Base-by-base conservation (phyloP, 2,113 vertebrate species). In the Chloroceryle aenea region DNA sequence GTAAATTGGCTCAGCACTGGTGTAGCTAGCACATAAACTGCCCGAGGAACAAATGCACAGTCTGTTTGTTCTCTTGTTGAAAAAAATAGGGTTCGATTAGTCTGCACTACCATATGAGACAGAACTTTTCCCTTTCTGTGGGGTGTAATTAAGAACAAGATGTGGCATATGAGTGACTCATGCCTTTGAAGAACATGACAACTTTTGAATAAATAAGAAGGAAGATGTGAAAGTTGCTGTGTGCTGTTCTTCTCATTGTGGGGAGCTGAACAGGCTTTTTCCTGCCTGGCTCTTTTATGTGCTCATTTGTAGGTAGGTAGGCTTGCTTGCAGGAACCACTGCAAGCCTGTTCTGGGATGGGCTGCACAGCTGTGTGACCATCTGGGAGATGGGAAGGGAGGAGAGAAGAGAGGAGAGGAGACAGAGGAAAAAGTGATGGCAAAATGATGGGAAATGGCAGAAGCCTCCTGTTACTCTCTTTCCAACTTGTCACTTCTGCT, bases 101-200 rank as follows among this genome's bases (percentile, higher is more conserved):
- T 67, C 59, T 67, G 42, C 20, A n/a, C 50, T 85, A 62, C 23
- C 10, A 7, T 34, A 72, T 55, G 64, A 83, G 40, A 48, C 5
- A 32, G 20, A 77, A 21, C 43, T 66, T 83, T 32, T 82, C 20
- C 36, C 58, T 85, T 92, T 80, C 62, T 74, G 75, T 84, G 58
- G 23, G 15, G 47, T 64, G 55, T 81, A 94, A 91, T 91, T 77
- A 86, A 43, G 50, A 86, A 75, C 14, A 77, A n/a, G 64, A 62
- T 30, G 36, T 29, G 52, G n/a, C 30, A 72, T 93, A 68, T 63
- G 64, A 47, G 36, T 40, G 34, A 78, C 34, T 86, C 38, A 19
- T 66, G 48, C 62, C 20, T 95, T 95, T 95, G 91, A 88, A 93
- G 55, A 96, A 62, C 13, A 9, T 61, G 83, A 56, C 26, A 90